These are phyloP conservation scores for Coregonus sp. DNA, from an alignment of 2,797 vertebrate genomes.

Conservation along the genomic window DNA sequence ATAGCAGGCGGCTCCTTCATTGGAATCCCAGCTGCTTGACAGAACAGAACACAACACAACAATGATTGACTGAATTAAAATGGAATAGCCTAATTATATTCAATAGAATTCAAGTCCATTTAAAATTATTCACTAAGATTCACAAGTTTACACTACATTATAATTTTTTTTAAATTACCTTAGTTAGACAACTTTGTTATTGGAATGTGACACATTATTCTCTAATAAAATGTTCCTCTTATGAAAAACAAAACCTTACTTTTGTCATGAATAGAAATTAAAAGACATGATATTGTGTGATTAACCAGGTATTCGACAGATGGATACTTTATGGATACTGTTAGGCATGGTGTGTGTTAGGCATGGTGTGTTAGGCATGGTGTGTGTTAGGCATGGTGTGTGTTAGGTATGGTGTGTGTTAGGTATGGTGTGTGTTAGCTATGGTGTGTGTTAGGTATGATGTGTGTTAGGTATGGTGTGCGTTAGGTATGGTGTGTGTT, in stretches of 20 bases:
- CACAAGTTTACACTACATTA: background rate
- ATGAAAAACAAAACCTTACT: background rate
- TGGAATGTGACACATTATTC: background rate
- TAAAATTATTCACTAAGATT: background rate
- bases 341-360: background rate
- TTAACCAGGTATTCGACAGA: background rate
- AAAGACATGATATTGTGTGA: background rate
- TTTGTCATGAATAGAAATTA: background rate
- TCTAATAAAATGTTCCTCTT: background rate
- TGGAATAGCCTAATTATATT: background rate
- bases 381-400: too few species aligned
- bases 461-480: too few species aligned
- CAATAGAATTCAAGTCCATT: background rate
- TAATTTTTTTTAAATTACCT: background rate
- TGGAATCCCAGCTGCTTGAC: slow-evolving; percentile 1
- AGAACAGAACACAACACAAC: background rate
- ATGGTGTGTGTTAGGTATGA: too few species aligned
- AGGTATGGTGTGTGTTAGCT: too few species aligned
- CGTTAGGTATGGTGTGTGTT: too few species aligned
- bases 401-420: too few species aligned
- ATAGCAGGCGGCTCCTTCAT: slow-evolving; percentile 44
- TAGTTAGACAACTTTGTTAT: background rate
- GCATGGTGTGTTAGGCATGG: background rate
- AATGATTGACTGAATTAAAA: background rate
- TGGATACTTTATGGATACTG: background rate